Conservation (phyloP, 2,113 vertebrate species). For the Cariama cristata region DNA sequence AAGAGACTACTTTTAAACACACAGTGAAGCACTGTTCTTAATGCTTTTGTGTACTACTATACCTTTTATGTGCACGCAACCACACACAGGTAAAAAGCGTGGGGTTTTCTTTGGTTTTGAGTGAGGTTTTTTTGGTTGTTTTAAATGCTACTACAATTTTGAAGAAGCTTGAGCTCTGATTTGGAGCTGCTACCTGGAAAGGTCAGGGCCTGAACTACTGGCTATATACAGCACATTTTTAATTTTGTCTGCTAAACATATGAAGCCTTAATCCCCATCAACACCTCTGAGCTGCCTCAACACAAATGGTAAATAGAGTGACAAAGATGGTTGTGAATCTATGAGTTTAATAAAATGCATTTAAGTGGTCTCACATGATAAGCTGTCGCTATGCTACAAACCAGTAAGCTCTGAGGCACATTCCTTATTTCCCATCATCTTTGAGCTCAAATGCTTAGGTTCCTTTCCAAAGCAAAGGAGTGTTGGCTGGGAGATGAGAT, state of each 20-base stretch:
- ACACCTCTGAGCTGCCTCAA: neutral
- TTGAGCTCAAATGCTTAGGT: neutral
- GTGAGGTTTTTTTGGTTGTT: neutral
- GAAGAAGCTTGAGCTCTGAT: neutral
- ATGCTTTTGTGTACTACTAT: neutral
- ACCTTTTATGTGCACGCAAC: neutral
- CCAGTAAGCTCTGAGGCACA: neutral
- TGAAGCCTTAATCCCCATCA: neutral
- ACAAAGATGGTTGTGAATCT: neutral
- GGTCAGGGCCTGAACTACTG: neutral
- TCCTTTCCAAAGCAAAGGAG: neutral
- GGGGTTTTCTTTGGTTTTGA: accelerated
- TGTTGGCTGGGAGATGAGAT: neutral
- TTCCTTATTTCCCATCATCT: neutral
- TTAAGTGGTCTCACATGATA: neutral
- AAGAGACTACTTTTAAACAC: neutral
- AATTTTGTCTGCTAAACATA: neutral
- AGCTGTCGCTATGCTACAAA: neutral
- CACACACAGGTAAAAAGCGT: neutral
- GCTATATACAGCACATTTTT: neutral
- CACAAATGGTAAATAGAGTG: neutral
- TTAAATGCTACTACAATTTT: neutral
- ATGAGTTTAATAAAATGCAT: neutral
- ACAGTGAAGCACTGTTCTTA: neutral
- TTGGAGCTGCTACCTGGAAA: neutral